Percentiles rank a stretch among this genome's conserved stretches.
Evolutionary conservation across 2,797 vertebrate species (phyloP).

Genomic region (Pseudochromis fuscus): DNA sequence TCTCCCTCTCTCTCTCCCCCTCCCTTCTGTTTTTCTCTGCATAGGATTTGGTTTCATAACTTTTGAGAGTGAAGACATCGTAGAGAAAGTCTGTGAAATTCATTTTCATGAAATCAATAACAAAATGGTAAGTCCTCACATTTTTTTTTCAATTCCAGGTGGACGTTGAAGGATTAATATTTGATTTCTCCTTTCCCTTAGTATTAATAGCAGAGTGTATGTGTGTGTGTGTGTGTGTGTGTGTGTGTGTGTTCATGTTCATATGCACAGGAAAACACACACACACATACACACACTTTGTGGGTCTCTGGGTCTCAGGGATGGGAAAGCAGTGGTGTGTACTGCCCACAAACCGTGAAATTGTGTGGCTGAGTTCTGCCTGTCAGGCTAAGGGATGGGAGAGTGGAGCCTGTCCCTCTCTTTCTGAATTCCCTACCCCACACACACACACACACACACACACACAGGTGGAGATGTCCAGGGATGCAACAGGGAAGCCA

Average conservation of each 20-base stretch:
- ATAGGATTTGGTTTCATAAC: slow-evolving; percentile 99
- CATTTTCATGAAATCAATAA: slow-evolving; percentile 99
- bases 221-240: slow-evolving; percentile 25
- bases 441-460: slow-evolving; percentile 37
- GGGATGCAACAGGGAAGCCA: slow-evolving; percentile 69
- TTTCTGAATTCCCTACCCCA: slow-evolving; percentile 59
- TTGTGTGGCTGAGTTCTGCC: slow-evolving; percentile 85
- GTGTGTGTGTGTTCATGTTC: slow-evolving; percentile 43
- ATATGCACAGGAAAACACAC: slow-evolving; percentile 57
- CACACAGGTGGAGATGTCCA: slow-evolving; percentile 74
- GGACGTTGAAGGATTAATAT: slow-evolving; percentile 84
- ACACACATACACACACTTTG: slow-evolving; percentile 51
- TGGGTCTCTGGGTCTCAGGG: slow-evolving; percentile 71
- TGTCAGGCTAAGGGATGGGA: slow-evolving; percentile 80
- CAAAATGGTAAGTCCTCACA: slow-evolving; percentile 96
- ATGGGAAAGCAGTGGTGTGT: slow-evolving; percentile 81
- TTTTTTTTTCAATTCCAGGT: slow-evolving; percentile 78
- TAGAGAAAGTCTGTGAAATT: slow-evolving; percentile 99
- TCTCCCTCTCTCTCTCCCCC: slow-evolving; percentile 45
- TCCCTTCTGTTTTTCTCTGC: slow-evolving; percentile 71
- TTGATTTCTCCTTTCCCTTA: slow-evolving; percentile 81
- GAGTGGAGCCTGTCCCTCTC: slow-evolving; percentile 78
- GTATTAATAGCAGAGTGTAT: slow-evolving; percentile 73
- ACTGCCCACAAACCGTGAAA: slow-evolving; percentile 85
- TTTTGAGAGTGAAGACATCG: slow-evolving; percentile 99